Evolutionary conservation across 2,797 vertebrate species (phyloP).

Genomic region (Gallinago nigripennis): DNA sequence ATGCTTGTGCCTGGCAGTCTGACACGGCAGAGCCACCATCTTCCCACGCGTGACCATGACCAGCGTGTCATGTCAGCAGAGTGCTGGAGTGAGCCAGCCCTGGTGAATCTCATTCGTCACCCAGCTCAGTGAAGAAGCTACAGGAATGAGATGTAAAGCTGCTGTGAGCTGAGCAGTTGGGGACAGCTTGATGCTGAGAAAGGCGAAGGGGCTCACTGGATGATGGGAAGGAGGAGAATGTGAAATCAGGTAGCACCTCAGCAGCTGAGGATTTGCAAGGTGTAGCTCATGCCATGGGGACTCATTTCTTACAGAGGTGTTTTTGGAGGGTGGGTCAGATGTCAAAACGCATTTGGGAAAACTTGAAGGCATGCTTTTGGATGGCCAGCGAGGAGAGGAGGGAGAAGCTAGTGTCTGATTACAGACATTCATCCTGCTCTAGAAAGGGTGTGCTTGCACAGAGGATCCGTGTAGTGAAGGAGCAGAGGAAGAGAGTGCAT

Average conservation of each 20-base stretch:
- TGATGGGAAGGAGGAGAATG: neutral
- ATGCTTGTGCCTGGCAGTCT: neutral
- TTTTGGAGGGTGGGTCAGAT: neutral
- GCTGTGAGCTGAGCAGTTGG: neutral
- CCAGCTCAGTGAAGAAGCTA: neutral
- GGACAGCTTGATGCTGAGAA: neutral
- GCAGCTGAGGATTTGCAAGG: neutral
- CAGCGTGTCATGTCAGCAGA: neutral
- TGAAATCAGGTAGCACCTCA: neutral
- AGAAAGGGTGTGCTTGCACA: neutral
- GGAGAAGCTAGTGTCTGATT: neutral
- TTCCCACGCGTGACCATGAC: fast-evolving
- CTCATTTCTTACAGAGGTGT: neutral
- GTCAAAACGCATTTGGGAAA: neutral
- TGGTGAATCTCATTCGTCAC: fast-evolving
- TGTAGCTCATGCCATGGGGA: neutral
- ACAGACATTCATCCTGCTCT: neutral
- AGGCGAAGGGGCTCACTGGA: neutral
- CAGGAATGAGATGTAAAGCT: neutral
- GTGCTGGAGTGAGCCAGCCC: neutral
- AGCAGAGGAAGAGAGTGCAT: neutral
- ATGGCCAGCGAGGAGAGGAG: neutral
- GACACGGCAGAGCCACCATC: neutral
- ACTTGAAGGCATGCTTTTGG: fast-evolving
- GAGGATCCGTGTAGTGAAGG: neutral